These are phyloP conservation scores for Heterodera carotae DNA, from an alignment of 1,140 invertebrate species.

Conservation along the genomic window DNA sequence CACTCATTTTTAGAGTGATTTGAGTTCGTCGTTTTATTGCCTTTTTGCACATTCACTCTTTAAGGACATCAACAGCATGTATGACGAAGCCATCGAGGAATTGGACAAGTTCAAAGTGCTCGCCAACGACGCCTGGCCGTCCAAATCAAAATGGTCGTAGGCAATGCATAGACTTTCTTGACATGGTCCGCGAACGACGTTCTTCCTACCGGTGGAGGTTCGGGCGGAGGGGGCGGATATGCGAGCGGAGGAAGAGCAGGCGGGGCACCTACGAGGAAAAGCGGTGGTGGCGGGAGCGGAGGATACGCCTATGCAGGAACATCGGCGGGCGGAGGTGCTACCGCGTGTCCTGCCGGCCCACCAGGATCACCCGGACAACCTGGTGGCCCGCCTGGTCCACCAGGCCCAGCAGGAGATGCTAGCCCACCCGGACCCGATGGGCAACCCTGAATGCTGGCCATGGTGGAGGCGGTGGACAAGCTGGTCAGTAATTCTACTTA, in stretches of 20 bases:
- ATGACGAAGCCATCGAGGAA: constrained; percentile 34
- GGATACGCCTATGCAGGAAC: background rate
- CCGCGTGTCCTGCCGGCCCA: background rate
- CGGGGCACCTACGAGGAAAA: too few relatives aligned
- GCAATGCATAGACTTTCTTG: constrained; percentile 33
- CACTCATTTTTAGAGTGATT: constrained; percentile 13
- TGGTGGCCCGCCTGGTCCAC: constrained; percentile 39
- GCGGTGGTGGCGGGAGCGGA: too few relatives aligned
- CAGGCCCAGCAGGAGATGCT: constrained; percentile 35
- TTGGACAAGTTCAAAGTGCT: constrained; percentile 38
- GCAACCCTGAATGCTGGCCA: constrained; percentile 46
- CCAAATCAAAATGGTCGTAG: constrained; percentile 30
- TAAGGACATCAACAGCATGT: constrained; percentile 33
- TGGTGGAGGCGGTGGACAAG: constrained; percentile 37
- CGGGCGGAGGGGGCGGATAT: constrained; percentile 1
- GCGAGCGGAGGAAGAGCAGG: background rate
- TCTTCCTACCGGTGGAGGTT: constrained; percentile 28
- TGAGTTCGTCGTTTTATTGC: background rate
- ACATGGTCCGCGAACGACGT: constrained; percentile 25
- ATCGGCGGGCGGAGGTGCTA: background rate
- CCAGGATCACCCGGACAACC: constrained; percentile 33
- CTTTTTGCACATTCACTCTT: background rate
- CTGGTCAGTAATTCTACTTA: background rate
- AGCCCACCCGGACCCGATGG: constrained; percentile 43
- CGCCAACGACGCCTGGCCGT: constrained; percentile 38